Evolutionary conservation across 2,888 invertebrate species (phyloP).

Genomic region (Spatulosminthurus flaviceps): DNA sequence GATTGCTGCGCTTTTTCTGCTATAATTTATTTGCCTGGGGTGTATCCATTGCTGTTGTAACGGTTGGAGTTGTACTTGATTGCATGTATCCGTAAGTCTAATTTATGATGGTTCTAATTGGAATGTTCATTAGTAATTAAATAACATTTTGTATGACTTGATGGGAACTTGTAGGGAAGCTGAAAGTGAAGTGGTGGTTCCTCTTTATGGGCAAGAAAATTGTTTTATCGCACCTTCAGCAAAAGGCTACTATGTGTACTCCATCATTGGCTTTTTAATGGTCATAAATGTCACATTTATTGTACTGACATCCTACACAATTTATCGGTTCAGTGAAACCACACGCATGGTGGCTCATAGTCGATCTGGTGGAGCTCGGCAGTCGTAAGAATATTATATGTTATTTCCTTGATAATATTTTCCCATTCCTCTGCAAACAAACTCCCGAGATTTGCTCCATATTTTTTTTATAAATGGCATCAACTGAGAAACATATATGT

Average conservation of each 20-base stretch:
- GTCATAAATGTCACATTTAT: slow-evolving; percentile 45
- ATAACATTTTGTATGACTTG: background rate
- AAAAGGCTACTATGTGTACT: slow-evolving; percentile 45
- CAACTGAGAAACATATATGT: background rate
- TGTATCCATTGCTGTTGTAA: slow-evolving; percentile 20
- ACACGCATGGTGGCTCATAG: slow-evolving; percentile 23
- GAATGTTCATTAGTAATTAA: background rate
- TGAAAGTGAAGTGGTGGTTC: slow-evolving; percentile 42
- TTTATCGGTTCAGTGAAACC: slow-evolving; percentile 35
- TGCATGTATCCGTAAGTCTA: slow-evolving; percentile 41
- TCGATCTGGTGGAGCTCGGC: slow-evolving; percentile 22
- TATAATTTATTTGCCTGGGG: slow-evolving; percentile 45
- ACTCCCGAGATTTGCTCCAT: no score
- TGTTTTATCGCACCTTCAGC: slow-evolving; percentile 42
- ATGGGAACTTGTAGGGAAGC: slow-evolving; percentile 16
- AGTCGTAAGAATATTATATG: slow-evolving; percentile 47
- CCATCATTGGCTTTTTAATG: slow-evolving; percentile 42
- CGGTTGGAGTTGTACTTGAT: slow-evolving; percentile 35
- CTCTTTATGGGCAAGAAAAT: slow-evolving; percentile 42
- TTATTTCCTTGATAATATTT: background rate
- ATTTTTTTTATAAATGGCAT: no score
- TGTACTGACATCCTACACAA: slow-evolving; percentile 41
- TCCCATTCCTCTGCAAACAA: background rate
- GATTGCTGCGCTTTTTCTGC: slow-evolving; percentile 33
- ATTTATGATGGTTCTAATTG: background rate